phyloP scores from a whole-genome alignment of 2,888 invertebrate genomes.

The Meiosimyza platycephala region DNA sequence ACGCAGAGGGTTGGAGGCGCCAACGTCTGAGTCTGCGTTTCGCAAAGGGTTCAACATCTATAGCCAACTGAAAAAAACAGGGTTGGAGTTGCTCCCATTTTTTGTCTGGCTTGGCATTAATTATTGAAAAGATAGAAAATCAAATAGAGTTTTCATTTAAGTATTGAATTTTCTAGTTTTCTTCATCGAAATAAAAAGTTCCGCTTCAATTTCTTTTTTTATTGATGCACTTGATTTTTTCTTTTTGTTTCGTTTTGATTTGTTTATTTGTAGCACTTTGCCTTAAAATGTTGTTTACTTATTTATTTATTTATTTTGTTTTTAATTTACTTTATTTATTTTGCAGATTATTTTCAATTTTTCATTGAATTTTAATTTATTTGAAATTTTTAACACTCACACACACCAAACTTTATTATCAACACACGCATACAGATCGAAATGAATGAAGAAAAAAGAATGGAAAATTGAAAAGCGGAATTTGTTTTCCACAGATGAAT shows the following conservation, averaged over 20 bases:
- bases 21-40: too few relatives aligned
- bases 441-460: constrained; percentile 12
- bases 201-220: too few relatives aligned
- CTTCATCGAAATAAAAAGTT: neutral
- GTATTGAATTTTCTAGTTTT: neutral
- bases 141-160: neutral
- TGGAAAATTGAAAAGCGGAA: constrained; percentile 23
- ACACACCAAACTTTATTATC: neutral
- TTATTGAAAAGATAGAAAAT: neutral
- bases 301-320: too few relatives aligned
- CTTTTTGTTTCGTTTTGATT: too few relatives aligned
- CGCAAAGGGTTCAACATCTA: too few relatives aligned
- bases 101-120: constrained; percentile 17
- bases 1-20: neutral
- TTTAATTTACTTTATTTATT: too few relatives aligned
- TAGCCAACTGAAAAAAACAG: too few relatives aligned
- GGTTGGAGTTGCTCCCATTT: constrained; percentile 1
- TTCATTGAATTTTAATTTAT: constrained; percentile 5
- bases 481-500: constrained; percentile 18
- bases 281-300: too few relatives aligned
- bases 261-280: too few relatives aligned
- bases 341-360: neutral
- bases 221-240: too few relatives aligned
- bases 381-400: constrained; percentile 1
- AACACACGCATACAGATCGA: constrained; percentile 5